Base-by-base conservation (phyloP, 2,888 invertebrate species). In the Melieria picta region DNA sequence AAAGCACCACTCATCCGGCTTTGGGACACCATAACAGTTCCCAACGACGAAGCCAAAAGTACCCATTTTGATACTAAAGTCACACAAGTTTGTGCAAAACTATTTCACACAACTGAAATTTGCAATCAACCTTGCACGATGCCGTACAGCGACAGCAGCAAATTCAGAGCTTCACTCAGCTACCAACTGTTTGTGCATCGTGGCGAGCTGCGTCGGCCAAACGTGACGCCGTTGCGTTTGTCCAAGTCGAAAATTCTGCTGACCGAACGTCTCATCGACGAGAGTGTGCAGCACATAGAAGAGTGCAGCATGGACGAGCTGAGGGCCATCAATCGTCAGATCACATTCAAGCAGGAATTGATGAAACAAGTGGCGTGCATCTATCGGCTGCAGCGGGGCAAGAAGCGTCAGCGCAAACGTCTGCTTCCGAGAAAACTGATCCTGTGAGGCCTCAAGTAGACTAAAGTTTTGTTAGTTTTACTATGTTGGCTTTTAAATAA, bases 101-200 rank as follows among this genome's bases (percentile, higher is more conserved):
- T 30, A 30, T 30, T 30, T 30, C 30, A 30, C 30, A 30, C 30
- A 30, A 30, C 30, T 30, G 30, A 30, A 30, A 2, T 1, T 30
- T 30, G 43, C 47, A 65, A 65, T 56, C 56, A 46, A 56, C 57
- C 63, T 63, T 52, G 30, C 11, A 43, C 9, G 42, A 66, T 66
- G 66, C 9, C 11, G n/a, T 42, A n/a, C 30, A 30, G 30, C 30
- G 30, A 30, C 30, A 30, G 30, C 45, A 42, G 13, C 10, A 7
- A 30, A 7, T 30, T 2, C 30, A 42, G 42, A 10, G 42, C 75
- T 5, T 81, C 75, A 13, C 78, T 82, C 58, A 78, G 77, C 47
- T 82, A 82, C 60, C 77, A 79, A 47, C 72, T 83, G 11, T 83
- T 78, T 48, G 16, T 80, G 66, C 79, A 81, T 69, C 80, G 82